Evolutionary conservation across 2,113 vertebrate genomes (phyloP), one percentile per base, ranked within the genome.

Genomic region (Phodopus roborovskii): DNA sequence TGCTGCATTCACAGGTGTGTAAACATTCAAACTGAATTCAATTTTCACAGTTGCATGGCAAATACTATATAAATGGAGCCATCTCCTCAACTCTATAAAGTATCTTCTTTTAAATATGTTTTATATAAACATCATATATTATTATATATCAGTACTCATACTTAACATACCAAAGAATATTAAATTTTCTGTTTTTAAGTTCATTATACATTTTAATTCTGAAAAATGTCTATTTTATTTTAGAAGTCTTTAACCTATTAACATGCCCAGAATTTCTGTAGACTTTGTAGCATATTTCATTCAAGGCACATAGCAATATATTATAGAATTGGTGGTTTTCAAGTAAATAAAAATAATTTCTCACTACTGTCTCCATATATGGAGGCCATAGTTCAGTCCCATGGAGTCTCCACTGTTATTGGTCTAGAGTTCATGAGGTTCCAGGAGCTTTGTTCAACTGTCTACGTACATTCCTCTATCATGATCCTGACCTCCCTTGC

Each of bases 191-290:
- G 53, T 45, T 89, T 45, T 74, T 87, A 33, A 77, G 33, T 88
- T 88, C 62, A 83, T 50, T 90, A 73, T n/a, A 74, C 7, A 86
- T 36, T 79, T 91, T 74, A 94, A 86, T 50, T 6, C 62, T 85
- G 4, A 5, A 86, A 68, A 39, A 82, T 5, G 82, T 20, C 48
- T 88, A 13, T 87, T 87, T 96, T 71, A 83, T 28, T 79, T n/a
- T 28, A 78, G 2, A 74, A 42, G 26, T 79, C 12, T 2, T 70
- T 73, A 42, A 39, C 33, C 15, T 86, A 19, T 11, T 77, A 95
- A 45, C 6, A 39, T 5, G 11, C 15, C 28, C 62, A 73, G 13
- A 92, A 79, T 11, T 73, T 73, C 26, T 74, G 2, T 19, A 60
- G 56, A 90, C 50, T 75, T 87, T 22, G 50, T 70, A 71, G 71